Conservation (phyloP, 1,140 invertebrate species). For the Drosophila truncata region DNA sequence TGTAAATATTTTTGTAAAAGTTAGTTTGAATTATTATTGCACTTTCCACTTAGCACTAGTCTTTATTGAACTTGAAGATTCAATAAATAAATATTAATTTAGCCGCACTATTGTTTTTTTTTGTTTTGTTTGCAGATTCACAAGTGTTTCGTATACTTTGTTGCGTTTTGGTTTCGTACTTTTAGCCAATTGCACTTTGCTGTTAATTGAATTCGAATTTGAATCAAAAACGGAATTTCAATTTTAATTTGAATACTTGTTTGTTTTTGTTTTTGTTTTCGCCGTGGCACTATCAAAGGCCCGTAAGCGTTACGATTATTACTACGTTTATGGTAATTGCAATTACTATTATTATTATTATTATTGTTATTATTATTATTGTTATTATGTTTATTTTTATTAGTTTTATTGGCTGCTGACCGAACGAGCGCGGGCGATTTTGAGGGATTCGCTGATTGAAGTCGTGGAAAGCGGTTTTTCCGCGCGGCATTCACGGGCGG, state of each 20-base stretch:
- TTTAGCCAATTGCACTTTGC: conserved; percentile 68
- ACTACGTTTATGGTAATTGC: conserved; percentile 57
- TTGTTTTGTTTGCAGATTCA: conserved; percentile 34
- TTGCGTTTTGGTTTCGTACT: conserved; percentile 49
- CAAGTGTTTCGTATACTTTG: conserved; percentile 75
- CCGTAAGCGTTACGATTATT: conserved; percentile 64
- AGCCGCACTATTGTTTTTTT: conserved; percentile 33
- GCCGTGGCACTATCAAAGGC: conserved; percentile 50
- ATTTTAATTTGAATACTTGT: conserved; percentile 28
- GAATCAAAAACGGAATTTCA: conserved; percentile 35
- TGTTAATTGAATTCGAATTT: conserved; percentile 65
- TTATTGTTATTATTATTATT: conserved; percentile 45
- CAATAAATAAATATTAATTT: conserved; percentile 25
- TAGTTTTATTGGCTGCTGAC: conserved; percentile 47
- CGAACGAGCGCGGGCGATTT: conserved; percentile 60
- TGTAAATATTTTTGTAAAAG: conserved; percentile 40
- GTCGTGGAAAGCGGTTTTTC: conserved; percentile 42
- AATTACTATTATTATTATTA: conserved; percentile 61
- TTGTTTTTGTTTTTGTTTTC: conserved; percentile 12
- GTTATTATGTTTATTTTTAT: conserved; percentile 54
- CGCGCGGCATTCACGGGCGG: conserved; percentile 47
- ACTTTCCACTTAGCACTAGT: conserved; percentile 56
- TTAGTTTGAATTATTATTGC: conserved; percentile 59
- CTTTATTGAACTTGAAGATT: conserved; percentile 17
- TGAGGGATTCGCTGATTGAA: conserved; percentile 51